Base-by-base conservation (phyloP, 2,888 invertebrate genomes). In the Andricus quercusramuli region DNA sequence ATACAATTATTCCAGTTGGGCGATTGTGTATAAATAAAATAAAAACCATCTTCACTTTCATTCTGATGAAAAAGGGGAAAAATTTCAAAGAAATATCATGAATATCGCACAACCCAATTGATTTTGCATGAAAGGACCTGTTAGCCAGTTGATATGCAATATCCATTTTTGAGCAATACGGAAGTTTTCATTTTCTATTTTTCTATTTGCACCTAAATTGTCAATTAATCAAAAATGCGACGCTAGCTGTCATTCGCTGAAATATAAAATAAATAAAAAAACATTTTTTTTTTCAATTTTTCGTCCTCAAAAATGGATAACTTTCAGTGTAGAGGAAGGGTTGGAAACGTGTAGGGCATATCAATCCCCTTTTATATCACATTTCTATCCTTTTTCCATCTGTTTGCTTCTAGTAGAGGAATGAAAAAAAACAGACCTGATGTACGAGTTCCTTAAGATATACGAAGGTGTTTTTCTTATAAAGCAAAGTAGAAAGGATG, bases 1-100 rank as follows among this genome's bases (percentile, higher is more conserved):
- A 66, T 66, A 11, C 66, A 66, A 66, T 66, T 66, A 66, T n/a
- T 8, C 22, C 20, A 66, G 37, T 66, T n/a, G 41, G n/a, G 20
- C n/a, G 3, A 37, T 37, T 56, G 3, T n/a, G 9, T 41, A 32
- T 1, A 20, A 29, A 65, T 8, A 32, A 65, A 65, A 25, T 65
- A 37, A 37, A 66, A 66, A 66, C 17, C 20, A 20, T 3, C 37
- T 1, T 3, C 2, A 64, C 29, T 17, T 29, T 64, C 1, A 66
- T 66, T 32, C 3, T 20, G n/a, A 37, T 37, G 17, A 66, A 32
- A 37, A 66, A 8, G 11, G n/a, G 1, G 32, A 9, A 29, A 65
- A 65, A 0, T 66, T 41, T 11, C 5, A 47, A 3, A 20, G 41
- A n/a, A 41, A 67, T 56, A 9, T 56, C 2, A 11, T 22, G 22